Conservation (phyloP, 2,797 vertebrate genomes). For the Galagoides demidoff region DNA sequence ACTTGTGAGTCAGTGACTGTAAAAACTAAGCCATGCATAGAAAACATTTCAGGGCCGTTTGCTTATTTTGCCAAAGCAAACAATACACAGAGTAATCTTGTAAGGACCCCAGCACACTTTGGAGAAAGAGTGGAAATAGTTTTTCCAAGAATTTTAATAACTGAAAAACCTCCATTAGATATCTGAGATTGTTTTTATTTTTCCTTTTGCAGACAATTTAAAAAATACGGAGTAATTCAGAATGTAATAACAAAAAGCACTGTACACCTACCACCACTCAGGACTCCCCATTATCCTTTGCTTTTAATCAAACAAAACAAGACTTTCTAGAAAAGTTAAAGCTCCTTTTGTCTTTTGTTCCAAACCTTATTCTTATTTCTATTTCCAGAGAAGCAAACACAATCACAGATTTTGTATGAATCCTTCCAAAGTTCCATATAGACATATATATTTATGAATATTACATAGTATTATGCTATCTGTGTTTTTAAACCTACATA, state of each 20-base stretch:
- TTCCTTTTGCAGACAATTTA: neutral
- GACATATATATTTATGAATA: neutral
- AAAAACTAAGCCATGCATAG: constrained; percentile 40
- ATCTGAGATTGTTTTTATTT: neutral
- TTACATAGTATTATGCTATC: neutral
- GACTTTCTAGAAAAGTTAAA: neutral
- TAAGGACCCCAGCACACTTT: neutral
- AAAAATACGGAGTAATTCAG: neutral
- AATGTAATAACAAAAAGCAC: neutral
- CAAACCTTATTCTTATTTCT: neutral
- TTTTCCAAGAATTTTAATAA: constrained; percentile 29
- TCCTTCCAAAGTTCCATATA: neutral
- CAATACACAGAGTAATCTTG: constrained; percentile 9
- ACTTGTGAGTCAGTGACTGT: constrained; percentile 12
- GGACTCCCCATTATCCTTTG: neutral
- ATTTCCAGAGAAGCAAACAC: neutral
- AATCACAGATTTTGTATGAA: neutral
- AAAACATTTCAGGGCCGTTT: neutral
- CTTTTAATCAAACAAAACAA: constrained; percentile 40
- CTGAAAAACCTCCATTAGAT: neutral
- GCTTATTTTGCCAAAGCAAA: constrained; percentile 65
- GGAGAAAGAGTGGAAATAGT: neutral
- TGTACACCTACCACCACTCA: neutral
- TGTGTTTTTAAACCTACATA: neutral
- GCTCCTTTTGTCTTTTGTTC: neutral